Evolutionary conservation across 2,888 invertebrate genomes (phyloP).

Genomic region (Coecobrya sp.): DNA sequence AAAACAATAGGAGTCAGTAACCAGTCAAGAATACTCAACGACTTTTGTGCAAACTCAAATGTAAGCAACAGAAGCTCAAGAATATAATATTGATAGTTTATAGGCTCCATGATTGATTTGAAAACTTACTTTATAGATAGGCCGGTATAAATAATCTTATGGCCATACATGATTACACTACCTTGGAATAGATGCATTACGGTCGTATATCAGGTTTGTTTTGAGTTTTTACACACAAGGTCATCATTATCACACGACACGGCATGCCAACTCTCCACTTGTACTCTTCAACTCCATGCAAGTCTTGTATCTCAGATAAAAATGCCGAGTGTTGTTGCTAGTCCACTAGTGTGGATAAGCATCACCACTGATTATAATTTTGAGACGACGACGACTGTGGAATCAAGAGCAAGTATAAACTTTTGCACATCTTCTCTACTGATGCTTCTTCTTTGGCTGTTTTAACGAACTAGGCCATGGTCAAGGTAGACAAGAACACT

Average conservation of each 20-base stretch:
- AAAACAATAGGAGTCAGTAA: background rate
- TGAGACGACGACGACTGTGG: background rate
- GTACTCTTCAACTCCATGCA: background rate
- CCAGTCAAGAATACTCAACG: background rate
- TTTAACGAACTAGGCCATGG: slow-evolving; percentile 41
- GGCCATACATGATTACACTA: too few species aligned
- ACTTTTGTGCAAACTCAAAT: too few species aligned
- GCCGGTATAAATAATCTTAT: too few species aligned
- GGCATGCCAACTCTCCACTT: background rate
- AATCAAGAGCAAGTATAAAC: background rate
- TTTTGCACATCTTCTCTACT: background rate
- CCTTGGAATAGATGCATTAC: too few species aligned
- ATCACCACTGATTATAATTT: background rate
- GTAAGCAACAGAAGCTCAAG: too few species aligned
- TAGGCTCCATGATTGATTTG: too few species aligned
- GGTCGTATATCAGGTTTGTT: background rate
- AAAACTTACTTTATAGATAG: too few species aligned
- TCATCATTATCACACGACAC: background rate
- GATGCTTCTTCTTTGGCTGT: background rate
- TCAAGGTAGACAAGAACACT: slow-evolving; percentile 41
- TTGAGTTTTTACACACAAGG: background rate
- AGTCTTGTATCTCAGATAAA: background rate
- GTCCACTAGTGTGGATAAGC: background rate
- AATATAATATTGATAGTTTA: too few species aligned
- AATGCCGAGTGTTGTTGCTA: background rate